Evolutionary conservation across 2,113 vertebrate species (phyloP), one percentile per base, ranked within the genome.

Genomic region (Sarotherodon lohbergeri): DNA sequence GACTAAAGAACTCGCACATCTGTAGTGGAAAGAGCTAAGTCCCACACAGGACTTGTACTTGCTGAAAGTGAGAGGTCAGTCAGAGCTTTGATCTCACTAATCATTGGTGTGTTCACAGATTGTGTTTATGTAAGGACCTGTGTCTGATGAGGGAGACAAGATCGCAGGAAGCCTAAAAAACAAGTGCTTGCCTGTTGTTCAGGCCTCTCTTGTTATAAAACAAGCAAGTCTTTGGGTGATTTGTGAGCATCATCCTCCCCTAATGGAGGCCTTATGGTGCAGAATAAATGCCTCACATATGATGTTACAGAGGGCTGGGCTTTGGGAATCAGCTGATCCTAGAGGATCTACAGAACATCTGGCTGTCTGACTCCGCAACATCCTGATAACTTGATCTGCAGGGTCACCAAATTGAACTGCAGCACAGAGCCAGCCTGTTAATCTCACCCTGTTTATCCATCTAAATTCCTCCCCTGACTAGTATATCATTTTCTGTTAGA

Each of bases 271-370:
- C 89, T 89, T 85, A 88, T 91, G 89, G 86, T 86, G 84, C 81
- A 14, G 50, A 91, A 52, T 88, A 90, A 92, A 92, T 92, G 81
- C 83, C 43, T 88, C 90, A 84, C 90, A 92, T 87, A 86, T 91
- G 91, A 91, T 56, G 52, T n/a, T 91, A 27, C 85, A 46, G 85
- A 89, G 88, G 88, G 87, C 79, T 5, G 83, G 87, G 86, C 87
- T 91, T 90, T 84, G 86, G 81, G 87, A 94, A 93, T 90, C 93
- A 94, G 91, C 93, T 94, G 93, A 95, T 94, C 89, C 88, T 43
- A 93, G 89, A 93, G 94, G 94, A 93, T 95, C 92, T 91, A 83
- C 92, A 85, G 88, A 94, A 96, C 95, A 95, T 96, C 95, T 95
- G 95, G 93, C 91, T 6, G 90, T 94, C 93, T 93, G 91, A 93